Percentiles rank a stretch among this genome's conserved stretches.
These are phyloP conservation scores for Oncorhynchus nerka DNA, from an alignment of 2,113 vertebrate species.

Conservation along the genomic window DNA sequence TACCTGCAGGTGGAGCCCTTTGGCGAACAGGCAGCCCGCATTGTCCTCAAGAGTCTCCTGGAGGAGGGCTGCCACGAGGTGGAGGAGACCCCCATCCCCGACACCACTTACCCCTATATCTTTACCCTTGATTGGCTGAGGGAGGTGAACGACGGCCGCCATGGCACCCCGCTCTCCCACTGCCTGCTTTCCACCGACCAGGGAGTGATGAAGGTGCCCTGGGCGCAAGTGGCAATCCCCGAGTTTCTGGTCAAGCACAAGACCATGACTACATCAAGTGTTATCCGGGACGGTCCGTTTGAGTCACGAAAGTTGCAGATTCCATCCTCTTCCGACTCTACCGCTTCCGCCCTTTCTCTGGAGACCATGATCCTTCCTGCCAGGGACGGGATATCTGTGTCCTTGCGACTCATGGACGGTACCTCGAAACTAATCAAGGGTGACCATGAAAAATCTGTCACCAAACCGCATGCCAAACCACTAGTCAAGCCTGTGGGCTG, in stretches of 20 bases:
- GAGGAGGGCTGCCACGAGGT: constrained; percentile 75
- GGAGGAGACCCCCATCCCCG: constrained; percentile 79
- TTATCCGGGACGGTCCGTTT: constrained; percentile 25
- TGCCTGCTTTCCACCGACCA: constrained; percentile 89
- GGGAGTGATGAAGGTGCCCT: constrained; percentile 80
- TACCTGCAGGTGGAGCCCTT: constrained; percentile 89
- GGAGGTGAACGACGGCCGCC: constrained; percentile 76
- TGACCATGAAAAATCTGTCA: constrained; percentile 59
- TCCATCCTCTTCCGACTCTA: constrained; percentile 32
- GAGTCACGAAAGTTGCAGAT: constrained; percentile 24
- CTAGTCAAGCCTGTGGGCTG: constrained; percentile 63
- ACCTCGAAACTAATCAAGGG: constrained; percentile 81
- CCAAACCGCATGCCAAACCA: constrained; percentile 51
- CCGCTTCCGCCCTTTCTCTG: constrained; percentile 15
- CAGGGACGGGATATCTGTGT: constrained; percentile 63
- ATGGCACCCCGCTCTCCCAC: constrained; percentile 70
- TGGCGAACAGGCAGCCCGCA: constrained; percentile 80
- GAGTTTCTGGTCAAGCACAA: constrained; percentile 82
- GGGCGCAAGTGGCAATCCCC: constrained; percentile 81
- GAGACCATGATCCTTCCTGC: constrained; percentile 9
- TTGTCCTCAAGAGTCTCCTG: constrained; percentile 87
- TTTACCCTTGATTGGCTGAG: constrained; percentile 88
- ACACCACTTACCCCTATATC: constrained; percentile 80
- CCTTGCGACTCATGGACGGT: constrained; percentile 45
- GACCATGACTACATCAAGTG: constrained; percentile 22